Conservation (phyloP, 2,113 vertebrate species). For the Spermophilus dauricus region DNA sequence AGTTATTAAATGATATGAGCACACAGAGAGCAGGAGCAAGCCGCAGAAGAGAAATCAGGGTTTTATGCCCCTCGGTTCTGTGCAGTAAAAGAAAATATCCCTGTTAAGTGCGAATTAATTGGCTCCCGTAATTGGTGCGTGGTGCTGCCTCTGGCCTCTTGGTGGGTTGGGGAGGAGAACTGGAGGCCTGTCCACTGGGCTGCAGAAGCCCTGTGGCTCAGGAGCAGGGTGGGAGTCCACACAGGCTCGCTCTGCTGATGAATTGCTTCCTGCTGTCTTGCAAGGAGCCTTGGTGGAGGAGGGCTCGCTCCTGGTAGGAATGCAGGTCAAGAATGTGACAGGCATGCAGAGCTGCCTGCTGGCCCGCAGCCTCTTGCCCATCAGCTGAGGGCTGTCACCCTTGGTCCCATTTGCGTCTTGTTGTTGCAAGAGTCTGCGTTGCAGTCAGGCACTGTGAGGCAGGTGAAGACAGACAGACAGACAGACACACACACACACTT, state of each 20-base stretch:
- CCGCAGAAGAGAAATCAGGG: constrained; percentile 71
- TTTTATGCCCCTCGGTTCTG: constrained; percentile 67
- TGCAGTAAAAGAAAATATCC: constrained; percentile 72
- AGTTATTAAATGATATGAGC: constrained; percentile 55
- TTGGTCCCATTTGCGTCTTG: constrained; percentile 87
- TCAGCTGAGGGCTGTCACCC: neutral
- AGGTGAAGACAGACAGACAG: neutral
- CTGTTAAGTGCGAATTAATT: constrained; percentile 66
- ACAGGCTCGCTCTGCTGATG: neutral
- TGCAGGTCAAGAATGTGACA: neutral
- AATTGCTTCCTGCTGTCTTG: neutral
- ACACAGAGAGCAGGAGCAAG: neutral
- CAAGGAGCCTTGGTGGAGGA: neutral
- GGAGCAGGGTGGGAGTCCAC: neutral
- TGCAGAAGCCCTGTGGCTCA: neutral
- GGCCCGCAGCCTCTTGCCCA: neutral
- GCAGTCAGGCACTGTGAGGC: constrained; percentile 92
- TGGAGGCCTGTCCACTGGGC: neutral
- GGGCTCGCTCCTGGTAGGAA: accelerated
- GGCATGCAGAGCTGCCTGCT: neutral
- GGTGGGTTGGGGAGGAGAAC: neutral
- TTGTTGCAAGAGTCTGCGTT: constrained; percentile 91
- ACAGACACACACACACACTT: neutral
- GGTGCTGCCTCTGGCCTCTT: constrained; percentile 47
- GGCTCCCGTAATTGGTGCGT: constrained; percentile 42